Percentiles rank a stretch among this genome's conserved stretches.
Evolutionary conservation across 2,888 invertebrate species (phyloP).

Genomic region (Megastigmus dorsalis): DNA sequence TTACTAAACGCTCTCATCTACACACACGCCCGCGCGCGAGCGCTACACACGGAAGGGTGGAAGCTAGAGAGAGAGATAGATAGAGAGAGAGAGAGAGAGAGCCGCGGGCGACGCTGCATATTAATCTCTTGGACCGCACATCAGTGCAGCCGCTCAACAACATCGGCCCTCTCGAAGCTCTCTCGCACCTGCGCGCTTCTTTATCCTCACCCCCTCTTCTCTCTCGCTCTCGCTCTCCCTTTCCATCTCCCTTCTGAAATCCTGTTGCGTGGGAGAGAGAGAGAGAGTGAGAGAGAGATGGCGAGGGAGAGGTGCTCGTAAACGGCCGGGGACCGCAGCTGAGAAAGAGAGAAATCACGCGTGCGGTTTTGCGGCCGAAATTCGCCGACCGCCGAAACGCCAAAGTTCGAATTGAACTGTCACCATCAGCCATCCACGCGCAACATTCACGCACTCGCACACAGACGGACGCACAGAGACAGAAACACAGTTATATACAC

Average conservation of each 20-base stretch:
- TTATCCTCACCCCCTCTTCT: too few relatives aligned
- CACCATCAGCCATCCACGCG: constrained; percentile 70
- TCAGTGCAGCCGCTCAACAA: constrained; percentile 62
- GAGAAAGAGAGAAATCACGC: constrained; percentile 72
- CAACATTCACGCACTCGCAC: not conserved
- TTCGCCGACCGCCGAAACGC: constrained; percentile 72
- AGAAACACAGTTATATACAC: constrained; percentile 60
- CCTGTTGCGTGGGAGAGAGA: too few relatives aligned
- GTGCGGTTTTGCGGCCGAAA: constrained; percentile 72
- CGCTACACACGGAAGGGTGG: not conserved
- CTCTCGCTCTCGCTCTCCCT: constrained; percentile 9
- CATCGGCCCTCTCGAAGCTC: constrained; percentile 51
- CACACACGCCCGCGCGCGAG: too few relatives aligned
- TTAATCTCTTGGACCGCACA: constrained; percentile 73
- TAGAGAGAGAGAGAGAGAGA: constrained; percentile 49
- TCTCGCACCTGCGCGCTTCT: constrained; percentile 64
- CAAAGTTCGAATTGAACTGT: constrained; percentile 74
- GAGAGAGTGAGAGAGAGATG: not conserved
- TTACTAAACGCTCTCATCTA: constrained; percentile 71
- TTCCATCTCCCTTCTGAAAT: too few relatives aligned
- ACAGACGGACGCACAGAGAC: constrained; percentile 40
- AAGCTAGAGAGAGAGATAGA: not conserved
- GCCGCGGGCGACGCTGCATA: constrained; percentile 66
- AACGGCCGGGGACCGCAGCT: constrained; percentile 13
- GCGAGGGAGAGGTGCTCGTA: not conserved